Conservation (phyloP, 2,888 invertebrate species). For the Magallana nippona region DNA sequence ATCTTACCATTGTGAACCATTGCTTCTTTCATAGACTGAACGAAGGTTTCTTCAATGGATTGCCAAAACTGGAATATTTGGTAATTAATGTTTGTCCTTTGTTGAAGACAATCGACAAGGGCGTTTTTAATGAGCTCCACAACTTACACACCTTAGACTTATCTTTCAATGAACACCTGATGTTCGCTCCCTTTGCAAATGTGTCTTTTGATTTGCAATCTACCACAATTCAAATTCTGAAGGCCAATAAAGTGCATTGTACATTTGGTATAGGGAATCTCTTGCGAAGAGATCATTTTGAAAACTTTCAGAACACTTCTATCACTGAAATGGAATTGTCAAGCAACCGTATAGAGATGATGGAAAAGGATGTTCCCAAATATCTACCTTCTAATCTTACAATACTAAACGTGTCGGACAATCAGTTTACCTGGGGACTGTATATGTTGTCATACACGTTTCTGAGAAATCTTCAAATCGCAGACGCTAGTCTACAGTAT, state of each 20-base stretch:
- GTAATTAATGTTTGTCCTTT: not conserved
- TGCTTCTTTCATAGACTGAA: not conserved
- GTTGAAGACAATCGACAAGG: not conserved
- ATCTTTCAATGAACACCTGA: conserved; percentile 31
- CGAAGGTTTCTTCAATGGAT: not conserved
- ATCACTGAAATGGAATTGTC: conserved; percentile 6
- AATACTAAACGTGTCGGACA: conserved; percentile 10
- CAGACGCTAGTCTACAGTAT: conserved; percentile 8
- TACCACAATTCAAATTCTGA: not conserved
- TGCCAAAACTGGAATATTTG: not conserved
- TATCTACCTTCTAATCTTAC: not conserved
- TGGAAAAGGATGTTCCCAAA: conserved; percentile 1
- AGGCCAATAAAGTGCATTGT: conserved; percentile 21
- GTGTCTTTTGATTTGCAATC: conserved; percentile 21
- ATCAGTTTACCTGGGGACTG: conserved; percentile 27
- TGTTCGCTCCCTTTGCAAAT: conserved; percentile 7
- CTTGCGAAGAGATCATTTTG: not conserved
- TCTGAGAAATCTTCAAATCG: not conserved
- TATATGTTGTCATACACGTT: not conserved
- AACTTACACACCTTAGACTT: conserved; percentile 13
- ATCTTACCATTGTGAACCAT: not conserved
- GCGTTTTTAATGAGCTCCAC: not conserved
- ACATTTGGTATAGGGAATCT: conserved; percentile 32
- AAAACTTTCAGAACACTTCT: conserved; percentile 21
- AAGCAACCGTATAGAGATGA: conserved; percentile 35